These are phyloP conservation scores for Protula sp. DNA, from an alignment of 2,888 invertebrate genomes.

Conservation along the genomic window DNA sequence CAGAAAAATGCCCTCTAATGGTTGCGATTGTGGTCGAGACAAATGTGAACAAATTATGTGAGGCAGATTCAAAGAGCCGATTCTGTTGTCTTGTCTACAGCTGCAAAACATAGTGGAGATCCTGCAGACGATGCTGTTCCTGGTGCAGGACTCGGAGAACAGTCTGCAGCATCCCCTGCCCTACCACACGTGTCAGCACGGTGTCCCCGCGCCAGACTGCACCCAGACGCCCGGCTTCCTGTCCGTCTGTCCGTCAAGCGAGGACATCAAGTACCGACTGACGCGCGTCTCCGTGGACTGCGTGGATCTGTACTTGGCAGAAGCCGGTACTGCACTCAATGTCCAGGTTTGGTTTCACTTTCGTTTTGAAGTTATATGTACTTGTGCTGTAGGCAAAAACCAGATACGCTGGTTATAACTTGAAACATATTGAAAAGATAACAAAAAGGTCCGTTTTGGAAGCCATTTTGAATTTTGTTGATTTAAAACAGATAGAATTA, in stretches of 20 bases:
- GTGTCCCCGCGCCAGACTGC: slow-evolving; percentile 63
- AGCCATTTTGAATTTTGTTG: no score
- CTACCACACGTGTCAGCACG: slow-evolving; percentile 56
- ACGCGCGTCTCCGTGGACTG: slow-evolving; percentile 60
- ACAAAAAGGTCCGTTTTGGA: no score
- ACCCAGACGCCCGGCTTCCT: slow-evolving; percentile 55
- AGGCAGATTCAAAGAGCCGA: no score
- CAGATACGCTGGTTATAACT: no score
- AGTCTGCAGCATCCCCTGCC: slow-evolving; percentile 76
- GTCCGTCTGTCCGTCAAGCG: slow-evolving; percentile 70
- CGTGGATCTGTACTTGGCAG: slow-evolving; percentile 83
- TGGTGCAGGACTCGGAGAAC: slow-evolving; percentile 85
- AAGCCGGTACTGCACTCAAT: slow-evolving; percentile 79
- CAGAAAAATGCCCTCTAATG: no score
- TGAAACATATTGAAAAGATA: no score
- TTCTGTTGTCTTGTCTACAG: no score
- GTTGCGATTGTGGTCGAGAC: no score
- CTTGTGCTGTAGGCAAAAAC: no score
- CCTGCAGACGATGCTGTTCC: slow-evolving; percentile 79
- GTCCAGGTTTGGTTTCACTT: slow-evolving; percentile 65
- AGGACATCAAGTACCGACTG: slow-evolving; percentile 90
- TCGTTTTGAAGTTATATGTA: neutral
- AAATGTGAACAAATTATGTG: no score
- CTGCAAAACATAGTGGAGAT: slow-evolving; percentile 75
- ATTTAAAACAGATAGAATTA: no score